These are phyloP conservation scores for Synanthedon vespiformis DNA, from an alignment of 2,888 invertebrate genomes.

Conservation along the genomic window DNA sequence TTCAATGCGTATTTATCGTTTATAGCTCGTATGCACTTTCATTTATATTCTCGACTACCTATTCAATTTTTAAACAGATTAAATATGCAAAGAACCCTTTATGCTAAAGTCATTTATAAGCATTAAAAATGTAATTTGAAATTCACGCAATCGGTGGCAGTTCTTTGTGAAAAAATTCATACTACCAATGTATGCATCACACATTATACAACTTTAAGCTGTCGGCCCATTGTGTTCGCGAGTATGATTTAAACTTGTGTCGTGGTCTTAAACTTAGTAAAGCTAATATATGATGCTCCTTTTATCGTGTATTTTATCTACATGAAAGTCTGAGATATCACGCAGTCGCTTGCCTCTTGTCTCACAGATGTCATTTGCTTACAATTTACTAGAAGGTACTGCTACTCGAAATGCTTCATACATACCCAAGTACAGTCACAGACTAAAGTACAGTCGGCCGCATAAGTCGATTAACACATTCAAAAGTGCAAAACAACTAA, in stretches of 20 bases:
- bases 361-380: constrained; percentile 29
- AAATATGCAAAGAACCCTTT: too few relatives aligned
- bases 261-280: constrained; percentile 6
- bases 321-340: constrained; percentile 19
- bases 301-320: constrained; percentile 22
- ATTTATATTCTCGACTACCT: too few relatives aligned
- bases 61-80: too few relatives aligned
- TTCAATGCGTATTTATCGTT: too few relatives aligned
- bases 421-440: too few relatives aligned
- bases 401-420: constrained; percentile 20
- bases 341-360: constrained; percentile 15
- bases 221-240: constrained; percentile 6
- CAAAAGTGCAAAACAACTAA: too few relatives aligned
- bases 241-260: constrained; percentile 15
- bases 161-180: background rate
- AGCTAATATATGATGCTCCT: constrained; percentile 14
- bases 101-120: too few relatives aligned
- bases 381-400: constrained; percentile 27
- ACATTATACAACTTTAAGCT: background rate
- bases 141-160: background rate
- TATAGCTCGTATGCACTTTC: too few relatives aligned
- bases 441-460: too few relatives aligned
- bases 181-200: background rate
- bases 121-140: too few relatives aligned
- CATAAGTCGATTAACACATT: too few relatives aligned